Percentiles rank a stretch among this genome's conserved stretches.
Conservation (phyloP, 2,888 invertebrate genomes). For the Scrobipalpa costella region DNA sequence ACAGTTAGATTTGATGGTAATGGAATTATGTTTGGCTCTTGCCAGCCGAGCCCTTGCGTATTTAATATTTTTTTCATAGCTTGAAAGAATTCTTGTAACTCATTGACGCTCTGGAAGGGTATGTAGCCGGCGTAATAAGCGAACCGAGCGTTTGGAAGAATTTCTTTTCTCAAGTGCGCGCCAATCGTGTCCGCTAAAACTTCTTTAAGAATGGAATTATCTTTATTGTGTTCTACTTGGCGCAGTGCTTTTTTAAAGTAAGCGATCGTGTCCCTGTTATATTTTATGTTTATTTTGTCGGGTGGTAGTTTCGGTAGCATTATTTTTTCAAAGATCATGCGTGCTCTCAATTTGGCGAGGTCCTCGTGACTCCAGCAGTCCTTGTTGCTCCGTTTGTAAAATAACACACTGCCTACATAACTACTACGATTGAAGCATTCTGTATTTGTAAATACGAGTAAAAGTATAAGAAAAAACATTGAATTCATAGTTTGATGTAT, state of each 20-base stretch:
- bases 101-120: slow-evolving; percentile 53
- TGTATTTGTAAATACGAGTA: slow-evolving; percentile 49
- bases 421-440: slow-evolving; percentile 39
- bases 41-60: slow-evolving; percentile 71
- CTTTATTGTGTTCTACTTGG: slow-evolving; percentile 40
- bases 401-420: slow-evolving; percentile 64
- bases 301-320: slow-evolving; percentile 52
- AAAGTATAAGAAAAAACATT: slow-evolving; percentile 59
- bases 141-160: slow-evolving; percentile 63
- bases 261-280: slow-evolving; percentile 50
- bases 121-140: slow-evolving; percentile 72
- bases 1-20: slow-evolving; percentile 65
- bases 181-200: slow-evolving; percentile 66
- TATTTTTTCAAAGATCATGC: slow-evolving; percentile 59
- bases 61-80: slow-evolving; percentile 57
- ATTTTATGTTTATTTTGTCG: slow-evolving; percentile 54
- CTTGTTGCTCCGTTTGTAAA: slow-evolving; percentile 46
- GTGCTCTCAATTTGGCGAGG: slow-evolving; percentile 58
- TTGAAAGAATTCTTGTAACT: slow-evolving; percentile 59
- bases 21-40: slow-evolving; percentile 48
- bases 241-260: slow-evolving; percentile 58
- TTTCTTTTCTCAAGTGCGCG: slow-evolving; percentile 60
- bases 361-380: slow-evolving; percentile 67
- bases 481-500: slow-evolving; percentile 22
- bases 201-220: slow-evolving; percentile 52